Conservation (phyloP, 2,113 vertebrate species). For the Saccopteryx leptura region DNA sequence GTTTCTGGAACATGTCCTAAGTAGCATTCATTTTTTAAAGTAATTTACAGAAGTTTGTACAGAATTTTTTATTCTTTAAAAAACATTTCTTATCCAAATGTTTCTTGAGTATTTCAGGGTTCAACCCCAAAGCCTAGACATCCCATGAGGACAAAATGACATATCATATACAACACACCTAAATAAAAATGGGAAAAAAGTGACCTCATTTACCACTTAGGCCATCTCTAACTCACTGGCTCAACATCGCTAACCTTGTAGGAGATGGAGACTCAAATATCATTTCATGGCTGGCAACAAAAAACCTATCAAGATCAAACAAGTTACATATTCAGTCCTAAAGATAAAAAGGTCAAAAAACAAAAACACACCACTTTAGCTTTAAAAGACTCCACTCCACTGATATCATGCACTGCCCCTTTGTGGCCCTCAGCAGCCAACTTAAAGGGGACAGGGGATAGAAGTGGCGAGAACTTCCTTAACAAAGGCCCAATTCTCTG, state of each 20-base stretch:
- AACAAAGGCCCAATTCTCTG: slow-evolving; percentile 85
- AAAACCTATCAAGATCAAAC: slow-evolving; percentile 82
- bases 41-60: not conserved
- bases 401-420: slow-evolving; percentile 64
- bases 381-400: slow-evolving; percentile 74
- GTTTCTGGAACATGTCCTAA: not conserved
- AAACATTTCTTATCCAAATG: not conserved
- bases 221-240: not conserved
- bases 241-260: not conserved
- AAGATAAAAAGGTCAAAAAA: slow-evolving; percentile 30
- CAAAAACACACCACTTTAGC: slow-evolving; percentile 64
- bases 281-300: slow-evolving; percentile 54
- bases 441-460: slow-evolving; percentile 64
- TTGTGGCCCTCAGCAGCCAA: slow-evolving; percentile 73
- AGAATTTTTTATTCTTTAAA: not conserved
- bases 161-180: not conserved
- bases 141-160: not conserved
- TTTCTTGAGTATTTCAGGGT: not conserved
- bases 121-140: not conserved
- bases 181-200: not conserved
- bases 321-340: slow-evolving; percentile 77
- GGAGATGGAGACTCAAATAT: slow-evolving; percentile 12
- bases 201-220: not conserved
- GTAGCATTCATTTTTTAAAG: not conserved
- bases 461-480: slow-evolving; percentile 66